Base-by-base conservation (phyloP, 2,888 invertebrate genomes). In the Melitaea athalia region DNA sequence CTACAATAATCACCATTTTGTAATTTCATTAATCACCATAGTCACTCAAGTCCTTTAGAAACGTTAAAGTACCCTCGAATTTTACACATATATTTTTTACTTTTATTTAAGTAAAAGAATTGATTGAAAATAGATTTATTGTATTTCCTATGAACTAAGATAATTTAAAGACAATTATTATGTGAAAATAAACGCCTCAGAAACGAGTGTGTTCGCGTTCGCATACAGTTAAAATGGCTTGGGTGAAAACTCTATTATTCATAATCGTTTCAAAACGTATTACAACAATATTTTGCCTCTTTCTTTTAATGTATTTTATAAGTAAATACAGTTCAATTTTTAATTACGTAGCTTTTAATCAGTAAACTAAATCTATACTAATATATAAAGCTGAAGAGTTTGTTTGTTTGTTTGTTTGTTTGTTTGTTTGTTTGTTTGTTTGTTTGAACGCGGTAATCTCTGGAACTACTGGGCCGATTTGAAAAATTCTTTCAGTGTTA, bases 11-110 rank as follows among this genome's bases (percentile, higher is more conserved):
- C 47, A 52, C 24, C 43, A 15, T 52, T 50, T 53, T 14, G 42
- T 53, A 53, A 14, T 43, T 57, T 62, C 53, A 14, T 6, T 49
- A 1, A 31, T 55, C 31, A 33, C 59, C 64, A 59, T 63, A 63
- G 11, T 68, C 24, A 31, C 0, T n/a, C 14, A 5, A 33, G 14
- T n/a, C 33, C 33, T 57, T 15, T 52, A 52, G 7, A 42, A 57
- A 57, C 42, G 14, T 57, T 57, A 11, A 42, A 15, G 15, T 57
- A 57, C 42, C 38, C 7, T 38, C 38, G 24, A 24, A 24, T 24
- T 24, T 24, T 3, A 3, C 24, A 24, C 24, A 24, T 24, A 24
- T 24, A 24, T 24, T 24, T 24, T 24, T 24, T 24, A 24, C 24
- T 24, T 24, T n/a, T n/a, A n/a, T n/a, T n/a, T 24, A 24, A 24